These are phyloP conservation scores for Apotomis capreana DNA, from an alignment of 2,888 invertebrate species.

Conservation along the genomic window DNA sequence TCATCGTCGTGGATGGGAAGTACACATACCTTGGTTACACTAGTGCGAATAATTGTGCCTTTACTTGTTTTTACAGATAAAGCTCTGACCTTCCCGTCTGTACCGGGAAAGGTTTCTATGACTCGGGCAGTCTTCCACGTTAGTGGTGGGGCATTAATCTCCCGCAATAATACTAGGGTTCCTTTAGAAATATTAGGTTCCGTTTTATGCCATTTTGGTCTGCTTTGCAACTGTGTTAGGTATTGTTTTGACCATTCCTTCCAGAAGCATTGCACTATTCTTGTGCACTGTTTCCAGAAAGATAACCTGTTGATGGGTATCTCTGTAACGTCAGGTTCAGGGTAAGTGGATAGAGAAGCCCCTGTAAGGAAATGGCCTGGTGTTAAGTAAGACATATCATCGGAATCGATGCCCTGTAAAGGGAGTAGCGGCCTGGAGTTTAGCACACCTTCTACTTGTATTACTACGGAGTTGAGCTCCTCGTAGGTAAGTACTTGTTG, in stretches of 20 bases:
- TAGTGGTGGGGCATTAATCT: slow-evolving; percentile 19
- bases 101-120: slow-evolving; percentile 12
- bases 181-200: slow-evolving; percentile 25
- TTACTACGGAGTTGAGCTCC: slow-evolving; percentile 16
- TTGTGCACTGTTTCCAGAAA: slow-evolving; percentile 35
- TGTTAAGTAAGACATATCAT: slow-evolving; percentile 18
- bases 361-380: slow-evolving; percentile 23
- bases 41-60: slow-evolving; percentile 1
- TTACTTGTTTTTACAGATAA: slow-evolving; percentile 8
- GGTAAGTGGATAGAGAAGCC: not conserved
- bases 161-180: slow-evolving; percentile 29
- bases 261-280: slow-evolving; percentile 36
- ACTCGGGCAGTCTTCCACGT: slow-evolving; percentile 13
- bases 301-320: slow-evolving; percentile 20
- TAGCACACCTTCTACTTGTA: slow-evolving; percentile 29
- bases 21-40: not conserved
- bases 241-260: slow-evolving; percentile 35
- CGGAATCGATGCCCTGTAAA: slow-evolving; percentile 6
- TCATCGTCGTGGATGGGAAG: not conserved
- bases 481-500: slow-evolving; percentile 11
- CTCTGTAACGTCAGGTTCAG: slow-evolving; percentile 39
- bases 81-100: slow-evolving; percentile 17
- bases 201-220: slow-evolving; percentile 36
- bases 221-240: slow-evolving; percentile 29
- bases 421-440: slow-evolving; percentile 28